Evolutionary conservation across 2,888 invertebrate genomes (phyloP), one percentile per base, ranked within the genome.

Genomic region (Leptothorax acervorum): DNA sequence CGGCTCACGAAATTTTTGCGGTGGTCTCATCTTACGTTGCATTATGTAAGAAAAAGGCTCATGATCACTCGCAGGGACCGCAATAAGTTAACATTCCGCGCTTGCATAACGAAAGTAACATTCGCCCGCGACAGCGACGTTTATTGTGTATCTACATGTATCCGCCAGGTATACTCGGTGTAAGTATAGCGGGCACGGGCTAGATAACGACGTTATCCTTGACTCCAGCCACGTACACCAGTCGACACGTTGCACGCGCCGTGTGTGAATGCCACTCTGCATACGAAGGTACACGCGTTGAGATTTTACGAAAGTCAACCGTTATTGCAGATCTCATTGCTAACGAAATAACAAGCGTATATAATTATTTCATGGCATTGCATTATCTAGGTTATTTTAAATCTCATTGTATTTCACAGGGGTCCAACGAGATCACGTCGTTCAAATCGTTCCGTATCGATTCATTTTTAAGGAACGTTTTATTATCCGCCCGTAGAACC

Each of bases 131-230:
- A 86, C 81, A 62, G 71, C 83, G 68, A 71, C 78, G 73, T 70
- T 81, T 63, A 68, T 73, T 57, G 73, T 73, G 28, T 57, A 39
- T 35, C 18, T 57, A 51, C 71, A 63, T 45, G 76, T 76, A 79
- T 85, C 65, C 82, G 45, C 45, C 48, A 57, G 70, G 31, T 76
- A 74, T 68, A 66, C 45, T 8, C 74, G 70, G 73, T 84, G 85
- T 82, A 87, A 87, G 79, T 89, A 87, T 87, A 87, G 86, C 87
- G 88, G 84, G 87, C 89, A 84, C 87, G 81, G 87, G 87, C 90
- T 79, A 91, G 93, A 93, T 93, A 93, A 93, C 92, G 91, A 86
- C 86, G 87, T 90, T 93, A 93, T 93, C 93, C 93, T 93, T 93
- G 93, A 93, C 92, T 93, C 93, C 89, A 92, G 76, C 87, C 86